Evolutionary conservation across 2,888 invertebrate genomes (phyloP).

Genomic region (Sphaerophoria taeniata): DNA sequence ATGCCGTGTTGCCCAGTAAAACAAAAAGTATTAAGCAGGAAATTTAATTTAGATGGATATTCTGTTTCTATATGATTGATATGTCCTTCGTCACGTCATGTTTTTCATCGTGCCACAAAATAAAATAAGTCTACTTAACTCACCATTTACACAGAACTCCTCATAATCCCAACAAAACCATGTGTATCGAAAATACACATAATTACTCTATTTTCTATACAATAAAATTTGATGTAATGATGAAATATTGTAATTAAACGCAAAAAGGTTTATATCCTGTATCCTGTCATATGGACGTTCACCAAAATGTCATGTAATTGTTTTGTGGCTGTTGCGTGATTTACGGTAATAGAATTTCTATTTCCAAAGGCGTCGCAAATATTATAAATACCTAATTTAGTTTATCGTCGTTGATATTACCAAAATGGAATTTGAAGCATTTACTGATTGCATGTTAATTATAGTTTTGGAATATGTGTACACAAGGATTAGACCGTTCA

Average conservation of each 20-base stretch:
- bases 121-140: conserved; percentile 39
- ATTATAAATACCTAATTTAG: conserved; percentile 66
- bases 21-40: conserved; percentile 19
- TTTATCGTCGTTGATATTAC: conserved; percentile 37
- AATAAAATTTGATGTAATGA: conserved; percentile 14
- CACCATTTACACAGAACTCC: conserved; percentile 9
- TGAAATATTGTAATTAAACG: conserved; percentile 57
- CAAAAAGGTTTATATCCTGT: conserved; percentile 26
- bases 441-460: conserved; percentile 32
- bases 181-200: not conserved
- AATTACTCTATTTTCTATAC: not conserved
- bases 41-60: conserved; percentile 55
- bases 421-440: conserved; percentile 53
- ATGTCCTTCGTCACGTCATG: conserved; percentile 28
- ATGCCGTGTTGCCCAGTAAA: no score
- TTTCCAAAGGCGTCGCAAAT: conserved; percentile 52
- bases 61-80: conserved; percentile 61
- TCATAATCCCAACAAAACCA: not conserved
- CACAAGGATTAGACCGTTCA: not conserved
- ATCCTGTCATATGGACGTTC: conserved; percentile 39
- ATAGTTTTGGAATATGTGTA: not conserved
- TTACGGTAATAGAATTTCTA: conserved; percentile 49
- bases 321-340: conserved; percentile 54
- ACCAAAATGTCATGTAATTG: conserved; percentile 65
- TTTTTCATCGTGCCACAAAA: not conserved